Percentiles rank a stretch among this genome's conserved stretches.
phyloP scores from a whole-genome alignment of 2,888 invertebrate genomes.

The Mayetiola destructor region DNA sequence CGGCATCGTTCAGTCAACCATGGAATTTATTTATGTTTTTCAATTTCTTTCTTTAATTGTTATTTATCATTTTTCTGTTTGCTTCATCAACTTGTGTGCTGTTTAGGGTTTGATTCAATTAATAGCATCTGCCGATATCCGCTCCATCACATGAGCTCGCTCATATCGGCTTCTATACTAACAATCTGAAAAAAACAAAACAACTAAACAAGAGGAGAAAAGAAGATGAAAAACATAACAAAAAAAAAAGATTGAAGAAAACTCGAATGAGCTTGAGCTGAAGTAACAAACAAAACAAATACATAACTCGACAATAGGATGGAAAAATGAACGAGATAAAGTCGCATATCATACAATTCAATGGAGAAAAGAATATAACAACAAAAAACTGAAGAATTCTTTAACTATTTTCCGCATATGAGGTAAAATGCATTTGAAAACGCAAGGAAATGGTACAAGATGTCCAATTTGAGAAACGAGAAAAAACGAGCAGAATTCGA shows the following conservation, averaged over 20 bases:
- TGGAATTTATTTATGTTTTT: not conserved
- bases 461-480: no score
- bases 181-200: not conserved
- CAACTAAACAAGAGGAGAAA: not conserved
- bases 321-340: not conserved
- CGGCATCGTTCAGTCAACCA: slow-evolving; percentile 5
- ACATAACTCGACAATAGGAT: not conserved
- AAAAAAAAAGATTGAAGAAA: not conserved
- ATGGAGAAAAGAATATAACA: not conserved
- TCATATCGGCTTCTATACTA: not conserved
- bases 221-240: not conserved
- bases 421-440: no score
- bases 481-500: no score
- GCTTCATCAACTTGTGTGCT: no score
- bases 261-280: not conserved
- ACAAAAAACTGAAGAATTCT: not conserved
- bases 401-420: no score
- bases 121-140: slow-evolving; percentile 12
- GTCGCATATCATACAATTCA: not conserved
- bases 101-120: slow-evolving; percentile 4
- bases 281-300: not conserved
- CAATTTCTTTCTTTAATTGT: not conserved
- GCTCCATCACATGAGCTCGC: not conserved
- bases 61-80: not conserved
- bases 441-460: no score